A percentile compares a stretch with the other conserved stretches of the same genome.
Conservation (phyloP, 92 coral and sea anemone genomes). For the Metridium senile region DNA sequence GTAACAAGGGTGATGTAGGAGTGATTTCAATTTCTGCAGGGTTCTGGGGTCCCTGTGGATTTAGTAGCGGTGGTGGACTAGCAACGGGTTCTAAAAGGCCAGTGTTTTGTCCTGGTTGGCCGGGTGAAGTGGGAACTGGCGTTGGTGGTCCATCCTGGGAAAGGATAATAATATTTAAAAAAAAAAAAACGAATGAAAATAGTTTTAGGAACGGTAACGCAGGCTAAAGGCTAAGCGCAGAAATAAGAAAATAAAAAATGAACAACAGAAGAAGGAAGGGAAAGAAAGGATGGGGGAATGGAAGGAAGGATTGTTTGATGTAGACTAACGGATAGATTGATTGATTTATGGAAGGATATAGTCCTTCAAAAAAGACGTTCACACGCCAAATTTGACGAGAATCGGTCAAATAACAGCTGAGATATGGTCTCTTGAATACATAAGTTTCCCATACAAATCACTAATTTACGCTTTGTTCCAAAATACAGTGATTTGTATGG, state of each 20-base stretch:
- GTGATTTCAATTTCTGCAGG: background rate
- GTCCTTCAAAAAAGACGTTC: too few relatives aligned
- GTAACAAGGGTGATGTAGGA: background rate
- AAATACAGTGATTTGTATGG: too few relatives aligned
- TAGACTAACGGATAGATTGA: too few relatives aligned
- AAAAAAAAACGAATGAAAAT: background rate
- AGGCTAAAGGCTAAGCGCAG: background rate
- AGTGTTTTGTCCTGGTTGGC: background rate
- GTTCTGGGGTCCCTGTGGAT: background rate
- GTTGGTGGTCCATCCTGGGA: background rate
- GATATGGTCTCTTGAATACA: too few relatives aligned
- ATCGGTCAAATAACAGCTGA: too few relatives aligned
- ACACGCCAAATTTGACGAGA: too few relatives aligned
- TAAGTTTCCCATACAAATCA: too few relatives aligned
- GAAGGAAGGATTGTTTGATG: background rate
- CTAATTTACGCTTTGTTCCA: too few relatives aligned
- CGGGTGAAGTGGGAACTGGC: background rate
- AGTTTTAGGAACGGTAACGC: background rate
- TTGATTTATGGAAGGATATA: too few relatives aligned
- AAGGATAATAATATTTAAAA: too few relatives aligned
- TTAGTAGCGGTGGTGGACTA: background rate
- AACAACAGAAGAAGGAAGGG: background rate
- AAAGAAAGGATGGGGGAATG: background rate
- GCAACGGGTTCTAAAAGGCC: background rate
- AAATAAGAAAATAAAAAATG: background rate